Evolutionary conservation across 2,888 invertebrate genomes (phyloP), one percentile per base, ranked within the genome.

Genomic region (Stenodema calcarata): DNA sequence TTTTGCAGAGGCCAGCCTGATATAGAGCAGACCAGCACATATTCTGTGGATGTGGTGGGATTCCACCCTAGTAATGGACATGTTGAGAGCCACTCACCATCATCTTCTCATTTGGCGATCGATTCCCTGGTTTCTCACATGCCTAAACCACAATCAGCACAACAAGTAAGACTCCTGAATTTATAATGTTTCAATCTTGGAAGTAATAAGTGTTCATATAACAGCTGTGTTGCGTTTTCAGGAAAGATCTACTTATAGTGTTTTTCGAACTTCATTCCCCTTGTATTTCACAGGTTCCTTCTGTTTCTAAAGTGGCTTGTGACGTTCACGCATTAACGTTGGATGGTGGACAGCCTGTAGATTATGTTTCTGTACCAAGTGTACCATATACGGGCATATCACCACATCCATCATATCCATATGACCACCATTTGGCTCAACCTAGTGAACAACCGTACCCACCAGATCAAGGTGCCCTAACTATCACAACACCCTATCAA

Each of bases 101-200:
- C 94, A 88, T 92, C 92, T 41, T 89, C 90, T 78, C 92, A 92
- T 90, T 90, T 92, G 89, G 92, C 92, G 89, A 92, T 92, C 86
- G 90, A 92, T 91, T 92, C 93, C 81, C 91, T 93, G 89, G 92
- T 93, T 88, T 93, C 94, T 89, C 92, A 94, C 88, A 93, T 93
- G 87, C 94, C 94, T 90, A 94, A 94, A 90, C 94, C 94, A 90
- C 94, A 94, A 90, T 94, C 94, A 86, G 94, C 94, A 78, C 94
- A 94, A 91, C 92, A 93, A 92, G 93, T 93, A 90, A 69, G 12
- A 35, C 35, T 35, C 7, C 35, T 35, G 4, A 35, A 4, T 35
- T 35, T 35, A 35, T 35, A 4, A 35, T 35, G 7, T 35, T 35
- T 35, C 7, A 4, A 7, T 7, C 7, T 7, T 2, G 2, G 35